phyloP scores from a whole-genome alignment of 2,797 vertebrate species.

The Halcyon chelicuti region DNA sequence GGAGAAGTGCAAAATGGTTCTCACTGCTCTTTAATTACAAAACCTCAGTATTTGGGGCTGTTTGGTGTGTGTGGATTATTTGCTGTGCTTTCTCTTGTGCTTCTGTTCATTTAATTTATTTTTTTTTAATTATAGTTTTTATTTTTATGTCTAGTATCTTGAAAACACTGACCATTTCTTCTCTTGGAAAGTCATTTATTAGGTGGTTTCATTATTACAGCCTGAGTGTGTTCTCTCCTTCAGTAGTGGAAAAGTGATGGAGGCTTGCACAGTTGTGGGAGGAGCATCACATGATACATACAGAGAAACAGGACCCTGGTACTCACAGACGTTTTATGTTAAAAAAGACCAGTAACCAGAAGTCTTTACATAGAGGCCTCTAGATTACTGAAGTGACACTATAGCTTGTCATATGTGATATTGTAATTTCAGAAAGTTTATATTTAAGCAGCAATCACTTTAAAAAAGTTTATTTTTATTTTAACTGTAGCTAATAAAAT shows the following conservation, averaged over 20 bases:
- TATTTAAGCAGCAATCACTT: not conserved
- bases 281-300: not conserved
- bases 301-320: not conserved
- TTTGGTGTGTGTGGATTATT: not conserved
- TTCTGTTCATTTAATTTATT: not conserved
- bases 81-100: not conserved
- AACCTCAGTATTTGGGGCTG: not conserved
- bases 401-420: not conserved
- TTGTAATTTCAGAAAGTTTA: not conserved
- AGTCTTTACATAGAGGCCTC: not conserved
- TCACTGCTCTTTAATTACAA: not conserved
- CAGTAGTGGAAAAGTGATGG: not conserved
- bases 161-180: not conserved
- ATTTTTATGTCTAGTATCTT: not conserved
- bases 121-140: not conserved
- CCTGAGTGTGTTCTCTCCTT: not conserved
- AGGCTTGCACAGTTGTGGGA: not conserved
- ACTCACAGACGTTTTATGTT: not conserved
- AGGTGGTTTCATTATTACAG: not conserved
- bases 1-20: not conserved
- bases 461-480: not conserved
- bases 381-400: not conserved
- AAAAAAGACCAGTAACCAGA: not conserved
- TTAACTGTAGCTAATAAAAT: not conserved
- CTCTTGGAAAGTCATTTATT: not conserved